Evolutionary conservation across 2,113 vertebrate genomes (phyloP).

Genomic region (Illadopsis cleaveri): DNA sequence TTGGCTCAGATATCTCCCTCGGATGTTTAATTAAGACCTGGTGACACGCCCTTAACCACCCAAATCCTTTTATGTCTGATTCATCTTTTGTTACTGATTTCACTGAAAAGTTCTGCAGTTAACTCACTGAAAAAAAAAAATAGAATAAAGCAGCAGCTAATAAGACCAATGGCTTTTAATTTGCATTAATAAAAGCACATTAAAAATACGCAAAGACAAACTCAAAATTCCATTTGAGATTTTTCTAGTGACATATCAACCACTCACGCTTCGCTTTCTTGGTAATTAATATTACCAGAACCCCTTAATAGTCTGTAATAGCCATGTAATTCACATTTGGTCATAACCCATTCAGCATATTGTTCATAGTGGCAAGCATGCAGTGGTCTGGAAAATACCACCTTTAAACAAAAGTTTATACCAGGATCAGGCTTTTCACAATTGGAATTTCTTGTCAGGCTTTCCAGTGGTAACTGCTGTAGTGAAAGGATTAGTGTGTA

Average conservation of each 20-base stretch:
- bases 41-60: constrained; percentile 59
- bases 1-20: constrained; percentile 58
- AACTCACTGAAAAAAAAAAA: constrained; percentile 4
- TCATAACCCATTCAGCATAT: constrained; percentile 18
- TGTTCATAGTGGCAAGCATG: background rate
- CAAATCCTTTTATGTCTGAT: constrained; percentile 67
- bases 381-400: background rate
- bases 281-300: constrained; percentile 18
- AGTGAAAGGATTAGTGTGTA: background rate
- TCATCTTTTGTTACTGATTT: constrained; percentile 64
- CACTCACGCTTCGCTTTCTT: background rate
- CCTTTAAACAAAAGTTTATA: background rate
- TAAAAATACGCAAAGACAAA: constrained; percentile 14
- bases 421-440: background rate
- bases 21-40: constrained; percentile 62
- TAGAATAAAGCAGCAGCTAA: constrained; percentile 20
- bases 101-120: constrained; percentile 54
- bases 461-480: background rate
- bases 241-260: constrained; percentile 56
- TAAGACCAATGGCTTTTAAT: constrained; percentile 51
- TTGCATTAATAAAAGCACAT: constrained; percentile 53
- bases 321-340: background rate
- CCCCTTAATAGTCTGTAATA: constrained; percentile 14
- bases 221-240: constrained; percentile 44
- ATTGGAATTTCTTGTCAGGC: background rate